Evolutionary conservation across 1,140 invertebrate genomes (phyloP).

Genomic region (Lepidotrigona ventralis): DNA sequence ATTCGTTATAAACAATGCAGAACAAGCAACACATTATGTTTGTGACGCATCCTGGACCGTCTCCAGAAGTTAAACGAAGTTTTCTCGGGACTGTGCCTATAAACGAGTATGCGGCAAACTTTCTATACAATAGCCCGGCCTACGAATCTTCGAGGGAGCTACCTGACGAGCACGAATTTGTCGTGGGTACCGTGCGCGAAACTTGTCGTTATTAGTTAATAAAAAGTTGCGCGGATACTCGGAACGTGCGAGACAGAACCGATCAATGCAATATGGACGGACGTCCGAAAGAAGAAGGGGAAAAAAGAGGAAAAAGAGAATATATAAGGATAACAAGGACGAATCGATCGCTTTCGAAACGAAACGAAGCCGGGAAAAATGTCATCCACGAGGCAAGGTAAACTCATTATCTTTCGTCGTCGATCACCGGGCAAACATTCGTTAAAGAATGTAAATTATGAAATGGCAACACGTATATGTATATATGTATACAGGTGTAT

Average conservation of each 20-base stretch:
- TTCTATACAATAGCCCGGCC: constrained; percentile 27
- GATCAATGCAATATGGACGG: constrained; percentile 6
- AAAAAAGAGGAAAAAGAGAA: neutral
- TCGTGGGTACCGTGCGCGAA: constrained; percentile 41
- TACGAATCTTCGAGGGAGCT: constrained; percentile 40
- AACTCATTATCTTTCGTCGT: constrained; percentile 47
- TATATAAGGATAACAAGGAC: constrained; percentile 5
- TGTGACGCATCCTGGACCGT: neutral
- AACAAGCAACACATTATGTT: constrained; percentile 31
- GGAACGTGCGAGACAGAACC: neutral
- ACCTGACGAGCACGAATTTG: constrained; percentile 54
- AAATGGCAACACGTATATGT: constrained; percentile 5
- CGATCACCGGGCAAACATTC: constrained; percentile 50
- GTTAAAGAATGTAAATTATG: constrained; percentile 53
- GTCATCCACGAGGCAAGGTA: constrained; percentile 22
- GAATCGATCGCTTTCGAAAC: neutral
- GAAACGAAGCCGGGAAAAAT: neutral
- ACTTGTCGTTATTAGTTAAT: constrained; percentile 54
- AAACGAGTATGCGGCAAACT: constrained; percentile 49
- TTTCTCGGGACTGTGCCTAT: constrained; percentile 37
- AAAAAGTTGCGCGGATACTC: constrained; percentile 46
- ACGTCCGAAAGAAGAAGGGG: neutral
- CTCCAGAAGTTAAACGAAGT: constrained; percentile 9
- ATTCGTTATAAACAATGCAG: constrained; percentile 6
- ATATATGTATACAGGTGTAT: neutral